Conservation (phyloP, 1,140 invertebrate genomes). For the Acyrthosiphon pisum region DNA sequence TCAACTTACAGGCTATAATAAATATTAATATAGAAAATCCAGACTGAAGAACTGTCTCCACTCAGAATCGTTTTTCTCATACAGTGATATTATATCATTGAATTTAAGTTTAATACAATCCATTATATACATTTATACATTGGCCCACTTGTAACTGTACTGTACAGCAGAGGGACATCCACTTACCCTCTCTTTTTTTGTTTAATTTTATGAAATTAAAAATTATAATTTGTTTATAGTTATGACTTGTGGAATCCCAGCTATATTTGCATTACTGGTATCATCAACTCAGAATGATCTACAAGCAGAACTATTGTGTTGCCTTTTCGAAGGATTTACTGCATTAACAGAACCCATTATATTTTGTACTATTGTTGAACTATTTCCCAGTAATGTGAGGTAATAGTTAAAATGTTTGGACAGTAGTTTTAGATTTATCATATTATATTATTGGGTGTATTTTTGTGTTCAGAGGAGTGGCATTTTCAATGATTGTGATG, state of each 20-base stretch:
- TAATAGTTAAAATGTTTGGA: background rate
- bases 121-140: no score
- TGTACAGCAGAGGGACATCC: no score
- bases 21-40: no score
- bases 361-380: conserved; percentile 38
- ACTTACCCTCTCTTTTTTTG: no score
- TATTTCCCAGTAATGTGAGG: conserved; percentile 33
- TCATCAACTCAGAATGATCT: background rate
- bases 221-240: background rate
- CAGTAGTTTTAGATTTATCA: background rate
- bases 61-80: no score
- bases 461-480: conserved; percentile 21
- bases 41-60: no score
- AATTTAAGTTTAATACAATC: no score
- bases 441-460: background rate
- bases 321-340: conserved; percentile 18
- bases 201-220: background rate
- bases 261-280: background rate
- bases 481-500: conserved; percentile 31
- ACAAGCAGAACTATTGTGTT: conserved; percentile 42
- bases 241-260: conserved; percentile 27
- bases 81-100: no score
- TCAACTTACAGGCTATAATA: no score
- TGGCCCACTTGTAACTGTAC: no score
- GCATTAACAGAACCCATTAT: conserved; percentile 26